Evolutionary conservation across 2,113 vertebrate species (phyloP).

Genomic region (Odobenus rosmarus): DNA sequence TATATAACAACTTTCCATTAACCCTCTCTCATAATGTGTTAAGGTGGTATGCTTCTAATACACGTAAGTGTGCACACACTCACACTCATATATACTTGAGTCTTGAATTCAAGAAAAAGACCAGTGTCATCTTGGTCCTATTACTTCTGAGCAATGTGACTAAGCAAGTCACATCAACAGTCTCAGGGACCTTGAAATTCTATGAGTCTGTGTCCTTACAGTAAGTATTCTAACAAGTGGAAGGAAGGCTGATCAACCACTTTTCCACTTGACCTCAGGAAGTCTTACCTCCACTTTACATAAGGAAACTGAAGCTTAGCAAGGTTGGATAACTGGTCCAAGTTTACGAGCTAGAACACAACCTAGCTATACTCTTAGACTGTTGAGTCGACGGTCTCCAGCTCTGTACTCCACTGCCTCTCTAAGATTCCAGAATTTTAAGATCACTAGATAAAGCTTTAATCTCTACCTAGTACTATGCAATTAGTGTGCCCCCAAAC

Average conservation of each 20-base stretch:
- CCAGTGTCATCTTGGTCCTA: not conserved
- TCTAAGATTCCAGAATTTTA: not conserved
- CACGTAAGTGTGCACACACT: not conserved
- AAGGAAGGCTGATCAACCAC: not conserved
- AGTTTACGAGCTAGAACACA: not conserved
- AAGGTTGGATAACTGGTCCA: not conserved
- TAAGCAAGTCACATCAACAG: not conserved
- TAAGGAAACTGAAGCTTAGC: not conserved
- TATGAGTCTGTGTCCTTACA: not conserved
- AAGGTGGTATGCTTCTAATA: not conserved
- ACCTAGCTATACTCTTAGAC: not conserved
- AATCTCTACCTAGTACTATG: not conserved
- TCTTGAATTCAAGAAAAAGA: not conserved
- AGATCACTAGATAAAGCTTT: not conserved
- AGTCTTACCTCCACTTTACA: not conserved
- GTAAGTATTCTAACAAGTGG: not conserved
- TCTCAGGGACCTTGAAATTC: not conserved
- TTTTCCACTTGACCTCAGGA: not conserved
- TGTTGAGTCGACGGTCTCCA: not conserved
- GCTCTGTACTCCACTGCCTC: not conserved
- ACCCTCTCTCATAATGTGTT: not conserved
- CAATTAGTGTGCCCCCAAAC: not conserved
- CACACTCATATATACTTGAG: not conserved
- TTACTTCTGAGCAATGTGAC: not conserved
- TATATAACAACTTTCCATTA: not conserved